Percentiles rank a stretch among this genome's conserved stretches.
Conservation (phyloP, 1,140 invertebrate genomes). For the Formica exsecta region DNA sequence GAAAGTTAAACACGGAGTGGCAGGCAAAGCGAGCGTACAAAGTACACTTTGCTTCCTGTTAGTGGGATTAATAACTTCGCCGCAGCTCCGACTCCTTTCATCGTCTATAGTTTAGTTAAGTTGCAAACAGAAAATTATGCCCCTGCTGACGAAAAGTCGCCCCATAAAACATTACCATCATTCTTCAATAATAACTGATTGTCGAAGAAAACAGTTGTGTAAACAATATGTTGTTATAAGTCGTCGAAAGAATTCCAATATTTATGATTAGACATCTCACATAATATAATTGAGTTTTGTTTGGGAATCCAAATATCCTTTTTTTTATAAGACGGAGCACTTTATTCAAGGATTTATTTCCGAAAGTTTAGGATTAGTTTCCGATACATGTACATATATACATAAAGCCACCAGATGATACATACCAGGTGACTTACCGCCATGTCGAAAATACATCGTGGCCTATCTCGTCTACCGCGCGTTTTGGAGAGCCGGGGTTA, state of each 20-base stretch:
- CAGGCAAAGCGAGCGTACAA: slow-evolving; percentile 59
- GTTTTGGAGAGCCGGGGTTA: slow-evolving; percentile 66
- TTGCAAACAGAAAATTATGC: slow-evolving; percentile 49
- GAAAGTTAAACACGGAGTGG: slow-evolving; percentile 61
- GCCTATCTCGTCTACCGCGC: slow-evolving; percentile 33
- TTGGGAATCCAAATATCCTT: neutral
- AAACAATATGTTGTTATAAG: neutral
- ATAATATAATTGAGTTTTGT: neutral
- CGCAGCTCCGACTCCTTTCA: slow-evolving; percentile 28
- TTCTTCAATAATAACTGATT: neutral
- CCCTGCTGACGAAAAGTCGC: neutral
- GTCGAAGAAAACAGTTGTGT: no score
- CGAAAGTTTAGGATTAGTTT: neutral
- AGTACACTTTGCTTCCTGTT: slow-evolving; percentile 57
- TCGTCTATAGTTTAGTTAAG: slow-evolving; percentile 38
- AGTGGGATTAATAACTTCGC: slow-evolving; percentile 58
- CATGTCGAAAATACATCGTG: slow-evolving; percentile 48
- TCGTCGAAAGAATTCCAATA: neutral
- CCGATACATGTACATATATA: no score
- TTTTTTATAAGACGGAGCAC: neutral
- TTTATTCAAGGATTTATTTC: neutral
- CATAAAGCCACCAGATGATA: slow-evolving; percentile 19
- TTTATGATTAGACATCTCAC: neutral
- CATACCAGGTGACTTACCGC: slow-evolving; percentile 2
- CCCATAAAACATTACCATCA: slow-evolving; percentile 1